Percentiles rank a stretch among this genome's conserved stretches.
phyloP scores from a whole-genome alignment of 2,888 invertebrate species.

The Latrodectus elegans region DNA sequence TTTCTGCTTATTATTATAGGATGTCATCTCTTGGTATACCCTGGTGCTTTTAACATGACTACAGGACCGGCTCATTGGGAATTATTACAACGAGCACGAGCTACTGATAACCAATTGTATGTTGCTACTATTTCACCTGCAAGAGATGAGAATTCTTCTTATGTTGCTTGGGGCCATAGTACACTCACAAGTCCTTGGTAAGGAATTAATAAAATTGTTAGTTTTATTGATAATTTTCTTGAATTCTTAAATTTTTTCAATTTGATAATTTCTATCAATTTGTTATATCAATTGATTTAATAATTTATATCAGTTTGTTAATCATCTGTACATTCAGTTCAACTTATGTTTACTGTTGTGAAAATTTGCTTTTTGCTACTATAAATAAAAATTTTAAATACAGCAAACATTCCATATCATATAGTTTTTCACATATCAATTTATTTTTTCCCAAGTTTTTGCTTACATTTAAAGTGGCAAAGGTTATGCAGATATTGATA shows the following conservation, averaged over 20 bases:
- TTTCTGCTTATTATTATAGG: constrained; percentile 77
- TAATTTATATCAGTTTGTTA: too few species aligned
- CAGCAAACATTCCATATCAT: too few species aligned
- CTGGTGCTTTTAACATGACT: constrained; percentile 96
- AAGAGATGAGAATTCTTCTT: constrained; percentile 82
- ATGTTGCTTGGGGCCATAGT: constrained; percentile 93
- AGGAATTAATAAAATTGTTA: neutral
- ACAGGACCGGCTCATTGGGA: constrained; percentile 97
- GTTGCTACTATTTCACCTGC: constrained; percentile 91
- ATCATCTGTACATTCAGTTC: too few species aligned
- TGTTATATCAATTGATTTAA: too few species aligned
- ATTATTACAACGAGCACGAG: constrained; percentile 85
- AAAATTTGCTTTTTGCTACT: too few species aligned
- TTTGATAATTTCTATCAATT: too few species aligned
- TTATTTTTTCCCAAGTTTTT: too few species aligned
- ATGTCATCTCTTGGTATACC: constrained; percentile 90
- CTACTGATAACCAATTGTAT: constrained; percentile 87
- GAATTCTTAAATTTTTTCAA: neutral
- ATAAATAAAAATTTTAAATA: too few species aligned
- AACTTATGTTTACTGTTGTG: too few species aligned
- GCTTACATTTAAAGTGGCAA: too few species aligned
- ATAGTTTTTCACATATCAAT: too few species aligned
- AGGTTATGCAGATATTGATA: too few species aligned
- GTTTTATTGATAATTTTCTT: neutral
- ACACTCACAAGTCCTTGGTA: constrained; percentile 86